phyloP scores from a whole-genome alignment of 2,797 vertebrate genomes.

The Sebastiscus albofasciatus region DNA sequence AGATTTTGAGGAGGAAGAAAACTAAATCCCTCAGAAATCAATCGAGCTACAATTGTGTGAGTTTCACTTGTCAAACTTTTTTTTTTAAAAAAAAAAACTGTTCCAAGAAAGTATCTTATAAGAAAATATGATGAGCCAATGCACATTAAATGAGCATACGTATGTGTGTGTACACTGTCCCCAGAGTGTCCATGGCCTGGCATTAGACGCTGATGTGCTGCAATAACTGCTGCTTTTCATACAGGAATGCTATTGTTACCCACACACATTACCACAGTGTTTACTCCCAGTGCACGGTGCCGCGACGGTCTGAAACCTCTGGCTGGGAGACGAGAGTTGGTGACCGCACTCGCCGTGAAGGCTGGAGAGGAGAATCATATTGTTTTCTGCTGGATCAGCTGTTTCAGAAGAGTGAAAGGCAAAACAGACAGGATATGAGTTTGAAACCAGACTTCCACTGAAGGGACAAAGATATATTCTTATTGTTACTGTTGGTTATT shows the following conservation, averaged over 20 bases:
- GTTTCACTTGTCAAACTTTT: not conserved
- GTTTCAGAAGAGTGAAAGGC: constrained; percentile 5
- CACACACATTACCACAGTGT: constrained; percentile 54
- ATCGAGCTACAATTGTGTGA: not conserved
- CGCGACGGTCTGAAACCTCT: constrained; percentile 46
- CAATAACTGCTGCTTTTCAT: constrained; percentile 42
- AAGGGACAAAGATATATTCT: not conserved
- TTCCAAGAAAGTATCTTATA: not conserved
- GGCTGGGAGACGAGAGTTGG: constrained; percentile 39
- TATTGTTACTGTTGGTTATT: not conserved
- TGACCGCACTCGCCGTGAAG: constrained; percentile 27
- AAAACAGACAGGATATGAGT: not conserved
- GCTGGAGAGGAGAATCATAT: constrained; percentile 19
- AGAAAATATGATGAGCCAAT: not conserved
- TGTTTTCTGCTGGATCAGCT: constrained; percentile 51
- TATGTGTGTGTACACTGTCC: not conserved
- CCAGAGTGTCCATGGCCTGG: not conserved
- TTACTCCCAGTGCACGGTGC: constrained; percentile 43
- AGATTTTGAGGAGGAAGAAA: not conserved
- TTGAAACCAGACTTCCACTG: not conserved
- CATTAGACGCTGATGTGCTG: constrained; percentile 27
- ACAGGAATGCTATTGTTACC: constrained; percentile 56
- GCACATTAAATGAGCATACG: not conserved
- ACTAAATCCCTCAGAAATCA: constrained; percentile 5
- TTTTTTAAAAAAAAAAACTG: not conserved